Conservation (phyloP, 2,113 vertebrate genomes). For the Zosterops lateralis region DNA sequence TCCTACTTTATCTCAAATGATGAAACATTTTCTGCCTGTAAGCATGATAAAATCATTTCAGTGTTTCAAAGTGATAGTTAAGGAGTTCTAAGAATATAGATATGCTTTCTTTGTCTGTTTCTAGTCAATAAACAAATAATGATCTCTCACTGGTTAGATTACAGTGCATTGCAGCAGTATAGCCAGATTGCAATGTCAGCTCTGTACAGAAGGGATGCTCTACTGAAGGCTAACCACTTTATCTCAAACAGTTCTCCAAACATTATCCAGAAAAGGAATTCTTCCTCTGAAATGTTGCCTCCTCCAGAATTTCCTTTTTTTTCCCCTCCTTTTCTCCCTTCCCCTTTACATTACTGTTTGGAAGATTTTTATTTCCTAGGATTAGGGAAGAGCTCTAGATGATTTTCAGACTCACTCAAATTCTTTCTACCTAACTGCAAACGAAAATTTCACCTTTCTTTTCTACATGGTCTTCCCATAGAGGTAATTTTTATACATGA, state of each 20-base stretch:
- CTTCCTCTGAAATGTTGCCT: not conserved
- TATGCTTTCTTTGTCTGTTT: not conserved
- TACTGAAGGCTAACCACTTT: not conserved
- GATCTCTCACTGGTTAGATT: not conserved
- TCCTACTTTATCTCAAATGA: not conserved
- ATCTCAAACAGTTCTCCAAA: not conserved
- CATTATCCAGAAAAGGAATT: not conserved
- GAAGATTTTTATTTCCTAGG: not conserved
- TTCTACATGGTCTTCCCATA: not conserved
- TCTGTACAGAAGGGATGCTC: not conserved
- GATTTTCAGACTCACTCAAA: not conserved
- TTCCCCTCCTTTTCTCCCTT: accelerated
- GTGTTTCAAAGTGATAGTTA: conserved; percentile 13
- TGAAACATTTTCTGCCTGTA: not conserved
- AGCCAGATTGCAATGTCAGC: not conserved
- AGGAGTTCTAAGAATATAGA: not conserved
- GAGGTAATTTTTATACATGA: not conserved
- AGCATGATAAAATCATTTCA: conserved; percentile 3
- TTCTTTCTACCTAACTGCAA: not conserved
- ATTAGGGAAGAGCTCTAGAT: not conserved
- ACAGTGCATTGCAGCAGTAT: not conserved
- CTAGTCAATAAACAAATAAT: not conserved
- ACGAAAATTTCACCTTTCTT: not conserved
- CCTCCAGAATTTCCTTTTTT: not conserved
- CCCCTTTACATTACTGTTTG: not conserved